Base-by-base conservation (phyloP, 2,797 vertebrate species). In the Echiichthys vipera region DNA sequence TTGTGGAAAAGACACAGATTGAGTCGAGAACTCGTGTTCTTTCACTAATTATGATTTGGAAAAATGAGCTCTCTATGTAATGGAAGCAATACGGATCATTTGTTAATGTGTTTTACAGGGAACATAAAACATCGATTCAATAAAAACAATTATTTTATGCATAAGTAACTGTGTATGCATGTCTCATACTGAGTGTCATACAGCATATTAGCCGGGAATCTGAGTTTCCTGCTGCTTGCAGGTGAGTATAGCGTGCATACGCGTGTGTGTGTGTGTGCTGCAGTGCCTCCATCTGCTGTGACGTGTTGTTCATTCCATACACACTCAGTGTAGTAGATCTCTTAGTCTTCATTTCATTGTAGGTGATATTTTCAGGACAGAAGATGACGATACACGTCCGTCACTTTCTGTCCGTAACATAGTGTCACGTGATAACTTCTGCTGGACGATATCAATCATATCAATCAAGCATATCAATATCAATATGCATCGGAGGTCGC, bases 221-320 rank as follows among this genome's bases (percentile, higher is more conserved):
- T 50, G 14, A 55, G 30, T 51, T 51, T 63, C 47, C 62, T 65
- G 72, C 72, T 50, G 29, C 61, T 57, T 40, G 3, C n/a, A 64
- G 77, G 81, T 84, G 79, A 87, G 79, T 84, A 72, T 7, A 37
- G 47, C 30, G 1, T 37, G 0, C 43, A 4, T 50, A 12, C 66
- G 22, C 50, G 4, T 37, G 7, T 46, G 32, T 32, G 24, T 70
- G 4, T 32, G 2, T 49, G n/a, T 49, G 1, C 11, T 51, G 61
- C 47, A 71, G 67, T 24, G 39, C 47, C 12, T 37, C 9, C n/a
- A 7, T 58, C 40, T 67, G 56, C 40, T 17, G 20, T 64, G 25
- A 24, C 45, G 32, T 51, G 20, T 43, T 34, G 64, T 49, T 42
- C 6, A 6, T 65, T 80, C 71, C 72, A 62, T 47, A 70, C 24